Evolutionary conservation across 2,888 invertebrate species (phyloP).

Genomic region (Margaritifera margaritifera): DNA sequence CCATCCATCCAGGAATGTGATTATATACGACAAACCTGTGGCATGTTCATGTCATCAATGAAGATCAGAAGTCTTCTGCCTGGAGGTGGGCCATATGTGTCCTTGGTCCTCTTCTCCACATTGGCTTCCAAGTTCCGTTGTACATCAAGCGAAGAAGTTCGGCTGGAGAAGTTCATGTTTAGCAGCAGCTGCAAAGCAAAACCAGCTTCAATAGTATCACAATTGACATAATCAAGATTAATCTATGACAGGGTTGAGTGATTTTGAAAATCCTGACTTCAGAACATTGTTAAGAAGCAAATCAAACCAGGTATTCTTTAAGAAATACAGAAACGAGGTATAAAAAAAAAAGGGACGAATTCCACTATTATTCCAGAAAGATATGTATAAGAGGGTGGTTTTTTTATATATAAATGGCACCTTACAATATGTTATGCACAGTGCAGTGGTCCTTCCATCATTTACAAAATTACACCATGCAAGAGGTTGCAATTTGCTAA

Average conservation of each 20-base stretch:
- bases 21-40: conserved; percentile 76
- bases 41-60: conserved; percentile 97
- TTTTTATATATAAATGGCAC: too few relatives aligned
- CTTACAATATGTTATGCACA: too few relatives aligned
- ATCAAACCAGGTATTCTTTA: too few relatives aligned
- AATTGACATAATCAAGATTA: background rate
- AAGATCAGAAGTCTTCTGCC: conserved; percentile 92
- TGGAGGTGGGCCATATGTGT: conserved; percentile 90
- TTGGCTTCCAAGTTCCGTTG: conserved; percentile 89
- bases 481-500: too few relatives aligned
- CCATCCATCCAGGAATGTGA: background rate
- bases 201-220: background rate
- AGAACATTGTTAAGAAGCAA: too few relatives aligned
- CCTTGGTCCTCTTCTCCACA: conserved; percentile 92
- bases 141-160: conserved; percentile 92
- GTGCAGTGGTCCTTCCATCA: too few relatives aligned
- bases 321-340: too few relatives aligned
- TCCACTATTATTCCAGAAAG: too few relatives aligned
- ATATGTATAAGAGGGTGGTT: too few relatives aligned
- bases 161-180: conserved; percentile 91
- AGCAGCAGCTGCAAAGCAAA: conserved; percentile 79
- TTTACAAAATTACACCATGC: too few relatives aligned
- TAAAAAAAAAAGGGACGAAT: too few relatives aligned
- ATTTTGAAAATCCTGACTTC: too few relatives aligned
- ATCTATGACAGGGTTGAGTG: background rate